A percentile compares a stretch with the other conserved stretches of the same genome.
Conservation (phyloP, 2,113 vertebrate genomes). For the Percopsis transmontana region DNA sequence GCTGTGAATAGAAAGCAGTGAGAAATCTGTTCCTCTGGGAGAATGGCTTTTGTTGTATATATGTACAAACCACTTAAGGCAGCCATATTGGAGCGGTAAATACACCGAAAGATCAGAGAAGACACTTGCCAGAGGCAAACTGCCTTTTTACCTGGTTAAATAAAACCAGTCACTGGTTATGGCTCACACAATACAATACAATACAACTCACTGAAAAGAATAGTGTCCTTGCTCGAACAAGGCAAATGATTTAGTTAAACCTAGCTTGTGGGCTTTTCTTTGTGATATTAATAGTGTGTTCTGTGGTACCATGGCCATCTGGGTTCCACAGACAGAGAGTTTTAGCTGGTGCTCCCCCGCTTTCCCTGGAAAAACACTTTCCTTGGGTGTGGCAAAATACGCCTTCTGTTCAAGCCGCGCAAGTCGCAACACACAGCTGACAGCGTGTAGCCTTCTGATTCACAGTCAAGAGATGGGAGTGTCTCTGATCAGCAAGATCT, state of each 20-base stretch:
- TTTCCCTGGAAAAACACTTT: conserved; percentile 76
- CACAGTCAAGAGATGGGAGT: conserved; percentile 71
- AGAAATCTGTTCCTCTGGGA: conserved; percentile 55
- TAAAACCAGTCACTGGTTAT: conserved; percentile 35
- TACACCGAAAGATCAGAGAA: conserved; percentile 54
- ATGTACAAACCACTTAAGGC: conserved; percentile 50
- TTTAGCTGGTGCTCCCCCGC: conserved; percentile 52
- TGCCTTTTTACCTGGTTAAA: conserved; percentile 50
- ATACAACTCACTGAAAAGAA: conserved; percentile 26
- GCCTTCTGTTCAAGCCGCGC: conserved; percentile 73
- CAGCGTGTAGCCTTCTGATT: conserved; percentile 61
- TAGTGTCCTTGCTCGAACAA: conserved; percentile 21
- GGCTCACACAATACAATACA: conserved; percentile 3
- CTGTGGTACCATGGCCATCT: conserved; percentile 39
- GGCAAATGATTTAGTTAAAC: conserved; percentile 17
- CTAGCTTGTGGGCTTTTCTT: conserved; percentile 14
- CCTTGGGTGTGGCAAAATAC: conserved; percentile 80
- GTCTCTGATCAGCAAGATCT: conserved; percentile 44
- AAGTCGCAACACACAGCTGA: conserved; percentile 81
- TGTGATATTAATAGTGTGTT: conserved; percentile 47
- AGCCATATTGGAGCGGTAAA: conserved; percentile 21
- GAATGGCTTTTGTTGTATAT: conserved; percentile 60
- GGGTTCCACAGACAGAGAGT: conserved; percentile 30
- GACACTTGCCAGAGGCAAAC: conserved; percentile 20
- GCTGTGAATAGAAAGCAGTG: conserved; percentile 45